Percentiles rank a stretch among this genome's conserved stretches.
Conservation (phyloP, 2,888 invertebrate genomes). For the Hesperia comma region DNA sequence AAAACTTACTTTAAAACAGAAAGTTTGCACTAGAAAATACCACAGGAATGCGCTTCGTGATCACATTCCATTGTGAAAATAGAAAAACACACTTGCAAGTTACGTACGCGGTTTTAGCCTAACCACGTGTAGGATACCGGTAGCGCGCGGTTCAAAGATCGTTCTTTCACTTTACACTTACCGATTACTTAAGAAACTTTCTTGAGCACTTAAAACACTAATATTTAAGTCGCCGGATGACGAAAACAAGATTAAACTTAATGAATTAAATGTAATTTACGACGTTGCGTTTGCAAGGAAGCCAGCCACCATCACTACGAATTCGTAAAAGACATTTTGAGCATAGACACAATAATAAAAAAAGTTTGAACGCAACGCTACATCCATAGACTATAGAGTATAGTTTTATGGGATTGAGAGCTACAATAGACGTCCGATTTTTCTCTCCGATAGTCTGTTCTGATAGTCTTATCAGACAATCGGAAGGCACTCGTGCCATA, state of each 20-base stretch:
- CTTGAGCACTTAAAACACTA: conserved; percentile 81
- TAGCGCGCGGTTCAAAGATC: conserved; percentile 70
- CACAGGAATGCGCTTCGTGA: conserved; percentile 48
- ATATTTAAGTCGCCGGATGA: conserved; percentile 66
- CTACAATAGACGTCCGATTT: no score
- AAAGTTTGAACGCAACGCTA: conserved; percentile 46
- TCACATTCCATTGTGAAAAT: conserved; percentile 51
- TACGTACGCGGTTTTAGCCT: conserved; percentile 66
- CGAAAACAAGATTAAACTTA: conserved; percentile 65
- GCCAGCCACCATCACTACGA: conserved; percentile 84
- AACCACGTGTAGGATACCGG: conserved; percentile 82
- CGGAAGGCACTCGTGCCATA: no score
- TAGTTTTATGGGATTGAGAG: background rate
- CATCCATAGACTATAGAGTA: conserved; percentile 1
- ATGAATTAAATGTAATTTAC: conserved; percentile 75
- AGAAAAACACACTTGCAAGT: conserved; percentile 61
- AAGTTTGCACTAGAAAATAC: conserved; percentile 52
- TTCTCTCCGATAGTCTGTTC: no score
- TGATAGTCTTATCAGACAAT: no score
- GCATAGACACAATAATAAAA: conserved; percentile 76
- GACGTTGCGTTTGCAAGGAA: conserved; percentile 81
- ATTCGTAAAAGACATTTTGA: conserved; percentile 82
- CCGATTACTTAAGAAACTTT: conserved; percentile 76
- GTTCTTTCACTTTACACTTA: conserved; percentile 74
- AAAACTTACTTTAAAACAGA: conserved; percentile 54